A percentile compares a stretch with the other conserved stretches of the same genome.
Conservation (phyloP, 2,113 vertebrate species). For the Oryzias melastigma region DNA sequence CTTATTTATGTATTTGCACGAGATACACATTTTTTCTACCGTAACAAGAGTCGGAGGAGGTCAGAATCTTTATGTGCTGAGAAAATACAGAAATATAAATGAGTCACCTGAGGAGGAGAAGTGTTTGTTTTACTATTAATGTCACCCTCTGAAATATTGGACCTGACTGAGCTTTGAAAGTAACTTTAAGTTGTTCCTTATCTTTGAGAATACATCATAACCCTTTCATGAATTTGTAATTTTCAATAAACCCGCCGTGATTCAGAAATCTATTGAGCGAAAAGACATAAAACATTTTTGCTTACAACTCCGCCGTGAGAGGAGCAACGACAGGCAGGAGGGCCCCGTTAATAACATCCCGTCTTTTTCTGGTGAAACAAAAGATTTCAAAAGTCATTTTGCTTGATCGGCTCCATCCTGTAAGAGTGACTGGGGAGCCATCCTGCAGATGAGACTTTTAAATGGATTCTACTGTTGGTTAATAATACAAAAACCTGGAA, state of each 20-base stretch:
- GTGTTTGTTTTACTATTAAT: too few species aligned
- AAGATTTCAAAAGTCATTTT: neutral
- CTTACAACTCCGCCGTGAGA: neutral
- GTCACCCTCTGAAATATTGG: too few species aligned
- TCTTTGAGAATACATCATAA: too few species aligned
- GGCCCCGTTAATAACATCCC: neutral
- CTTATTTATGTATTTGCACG: neutral
- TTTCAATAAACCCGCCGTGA: too few species aligned
- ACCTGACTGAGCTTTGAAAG: too few species aligned
- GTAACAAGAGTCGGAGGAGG: too few species aligned
- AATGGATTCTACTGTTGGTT: slow-evolving; percentile 17
- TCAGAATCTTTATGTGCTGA: neutral
- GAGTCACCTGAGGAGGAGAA: too few species aligned
- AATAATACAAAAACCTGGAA: neutral
- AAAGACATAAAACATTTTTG: neutral
- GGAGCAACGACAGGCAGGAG: neutral
- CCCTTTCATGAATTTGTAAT: too few species aligned
- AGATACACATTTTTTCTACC: neutral
- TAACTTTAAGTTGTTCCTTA: too few species aligned
- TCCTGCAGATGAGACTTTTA: neutral
- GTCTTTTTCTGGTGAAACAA: neutral
- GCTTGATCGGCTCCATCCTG: neutral
- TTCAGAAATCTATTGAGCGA: too few species aligned
- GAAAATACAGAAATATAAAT: neutral
- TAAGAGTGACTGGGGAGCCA: neutral